Conservation (phyloP, 2,797 vertebrate genomes). For the Lepilemur septentrionalis region DNA sequence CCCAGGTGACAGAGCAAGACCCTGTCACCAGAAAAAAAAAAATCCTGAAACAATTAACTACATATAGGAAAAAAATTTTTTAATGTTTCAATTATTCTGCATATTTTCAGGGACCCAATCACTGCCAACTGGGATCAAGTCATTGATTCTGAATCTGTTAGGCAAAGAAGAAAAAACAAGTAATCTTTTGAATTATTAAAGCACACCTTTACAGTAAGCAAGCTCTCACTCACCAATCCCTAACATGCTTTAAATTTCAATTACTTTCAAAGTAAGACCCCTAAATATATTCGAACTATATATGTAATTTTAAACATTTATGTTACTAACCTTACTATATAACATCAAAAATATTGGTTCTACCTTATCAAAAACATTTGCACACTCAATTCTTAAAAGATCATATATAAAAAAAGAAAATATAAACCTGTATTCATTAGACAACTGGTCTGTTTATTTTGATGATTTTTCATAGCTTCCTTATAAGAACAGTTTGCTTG, state of each 20-base stretch:
- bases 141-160: neutral
- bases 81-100: neutral
- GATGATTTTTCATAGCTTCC: neutral
- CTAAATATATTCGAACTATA: neutral
- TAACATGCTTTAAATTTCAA: conserved; percentile 38
- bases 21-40: neutral
- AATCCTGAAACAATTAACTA: conserved; percentile 15
- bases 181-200: conserved; percentile 26
- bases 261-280: conserved; percentile 3
- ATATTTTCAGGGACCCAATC: neutral
- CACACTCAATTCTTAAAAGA: neutral
- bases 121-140: neutral
- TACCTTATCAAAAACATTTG: conserved; percentile 10
- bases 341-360: neutral
- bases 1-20: neutral
- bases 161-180: neutral
- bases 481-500: neutral
- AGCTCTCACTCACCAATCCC: neutral
- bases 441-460: conserved; percentile 43
- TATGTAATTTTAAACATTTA: neutral
- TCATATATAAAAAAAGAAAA: conserved; percentile 9
- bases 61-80: neutral
- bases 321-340: neutral
- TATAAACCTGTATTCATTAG: neutral
- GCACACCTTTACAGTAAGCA: neutral